Evolutionary conservation across 2,797 vertebrate species (phyloP), one percentile per base, ranked within the genome.

Genomic region (Labroides dimidiatus): DNA sequence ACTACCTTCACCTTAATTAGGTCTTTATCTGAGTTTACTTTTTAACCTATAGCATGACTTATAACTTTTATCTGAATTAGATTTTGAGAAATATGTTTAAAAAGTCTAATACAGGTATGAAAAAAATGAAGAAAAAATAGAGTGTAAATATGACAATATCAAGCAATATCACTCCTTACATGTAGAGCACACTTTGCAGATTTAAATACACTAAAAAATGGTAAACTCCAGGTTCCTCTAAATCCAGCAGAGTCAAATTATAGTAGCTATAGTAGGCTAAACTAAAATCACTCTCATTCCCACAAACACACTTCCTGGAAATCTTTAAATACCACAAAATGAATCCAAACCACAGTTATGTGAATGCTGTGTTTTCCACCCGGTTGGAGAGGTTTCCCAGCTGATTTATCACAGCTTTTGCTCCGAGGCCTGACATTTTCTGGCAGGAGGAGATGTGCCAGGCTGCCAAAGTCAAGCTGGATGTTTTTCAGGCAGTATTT

Each of bases 381-480:
- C 24, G 21, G 61, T 4, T 51, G 53, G 61, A 75, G 57, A 54
- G 20, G 44, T 47, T 68, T 66, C 55, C 56, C 49, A 55, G 64
- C 30, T 76, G 78, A 77, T 75, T 70, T 64, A 63, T 24, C 36
- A 60, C 49, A 62, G 77, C 37, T 58, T 27, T 57, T n/a, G 54
- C 16, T 81, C 64, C 48, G 33, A 56, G 48, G 19, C 52, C 36
- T 47, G 50, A 24, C 70, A 42, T 30, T 50, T 54, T 72, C 58
- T 86, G 80, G 77, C 76, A 76, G 58, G 0, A 30, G 33, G 13
- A 11, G 54, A 2, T 50, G 13, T 37, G 64, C 39, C 24, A 47
- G 51, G 45, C 20, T 75, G 67, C 78, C 69, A 81, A 80, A 73
- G 41, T 65, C 73, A 77, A 59, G 57, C 56, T n/a, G 36, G 50